Percentiles rank a stretch among this genome's conserved stretches.
These are phyloP conservation scores for Thermophis baileyi DNA, from an alignment of 2,113 vertebrate species.

Conservation along the genomic window DNA sequence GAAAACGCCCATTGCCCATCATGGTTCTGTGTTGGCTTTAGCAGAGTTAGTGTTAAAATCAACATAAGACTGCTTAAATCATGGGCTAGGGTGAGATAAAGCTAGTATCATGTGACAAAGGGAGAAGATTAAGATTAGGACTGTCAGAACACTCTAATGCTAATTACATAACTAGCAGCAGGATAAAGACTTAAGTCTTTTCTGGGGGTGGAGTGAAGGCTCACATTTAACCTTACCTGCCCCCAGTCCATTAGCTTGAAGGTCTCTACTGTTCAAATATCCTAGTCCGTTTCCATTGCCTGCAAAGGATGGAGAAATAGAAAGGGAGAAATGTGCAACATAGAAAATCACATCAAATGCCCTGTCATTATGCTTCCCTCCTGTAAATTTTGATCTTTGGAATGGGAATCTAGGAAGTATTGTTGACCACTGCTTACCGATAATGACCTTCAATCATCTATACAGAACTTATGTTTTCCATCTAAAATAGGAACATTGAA, in stretches of 20 bases:
- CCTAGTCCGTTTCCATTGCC: slow-evolving; percentile 13
- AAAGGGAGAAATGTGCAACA: not conserved
- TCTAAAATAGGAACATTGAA: not conserved
- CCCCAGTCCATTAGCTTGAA: slow-evolving; percentile 6
- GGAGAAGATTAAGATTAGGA: not conserved
- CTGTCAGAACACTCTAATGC: not conserved
- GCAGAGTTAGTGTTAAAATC: not conserved
- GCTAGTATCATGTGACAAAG: not conserved
- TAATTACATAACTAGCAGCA: not conserved
- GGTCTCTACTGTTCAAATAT: slow-evolving; percentile 11
- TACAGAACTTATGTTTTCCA: not conserved
- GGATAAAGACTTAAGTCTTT: not conserved
- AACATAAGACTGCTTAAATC: not conserved
- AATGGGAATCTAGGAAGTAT: too few relatives aligned
- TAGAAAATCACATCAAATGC: not conserved
- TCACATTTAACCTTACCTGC: not conserved
- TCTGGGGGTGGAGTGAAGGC: not conserved
- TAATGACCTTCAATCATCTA: not conserved
- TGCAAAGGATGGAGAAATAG: not conserved
- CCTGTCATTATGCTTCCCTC: not conserved
- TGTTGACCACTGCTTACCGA: not conserved
- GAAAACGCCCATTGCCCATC: not conserved
- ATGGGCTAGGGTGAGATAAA: not conserved
- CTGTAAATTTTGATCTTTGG: not conserved
- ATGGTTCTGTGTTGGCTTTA: not conserved